Evolutionary conservation across 2,888 invertebrate genomes (phyloP).

Genomic region (Xylota sylvarum): DNA sequence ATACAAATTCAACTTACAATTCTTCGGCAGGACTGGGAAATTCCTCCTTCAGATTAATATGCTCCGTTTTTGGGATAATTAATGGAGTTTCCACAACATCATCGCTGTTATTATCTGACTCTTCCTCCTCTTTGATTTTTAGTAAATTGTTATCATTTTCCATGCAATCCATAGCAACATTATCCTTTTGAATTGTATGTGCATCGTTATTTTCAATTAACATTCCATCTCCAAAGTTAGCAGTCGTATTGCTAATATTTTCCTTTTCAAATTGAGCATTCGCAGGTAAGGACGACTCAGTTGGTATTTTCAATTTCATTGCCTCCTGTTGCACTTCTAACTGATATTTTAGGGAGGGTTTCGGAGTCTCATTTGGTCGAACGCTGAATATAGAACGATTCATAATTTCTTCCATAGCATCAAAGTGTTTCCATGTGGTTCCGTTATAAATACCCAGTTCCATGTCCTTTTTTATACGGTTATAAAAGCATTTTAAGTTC

Average conservation of each 20-base stretch:
- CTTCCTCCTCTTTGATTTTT: constrained; percentile 37
- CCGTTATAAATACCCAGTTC: constrained; percentile 85
- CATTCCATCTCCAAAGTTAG: neutral
- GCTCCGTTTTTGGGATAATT: constrained; percentile 83
- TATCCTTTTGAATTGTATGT: constrained; percentile 50
- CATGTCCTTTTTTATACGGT: constrained; percentile 87
- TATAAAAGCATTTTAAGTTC: constrained; percentile 87
- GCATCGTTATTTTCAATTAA: constrained; percentile 28
- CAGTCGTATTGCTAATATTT: no score
- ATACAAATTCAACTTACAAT: constrained; percentile 19
- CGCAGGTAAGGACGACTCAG: neutral
- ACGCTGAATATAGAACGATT: constrained; percentile 84
- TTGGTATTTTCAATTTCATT: neutral
- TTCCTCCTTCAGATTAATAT: constrained; percentile 83
- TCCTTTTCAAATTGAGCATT: neutral
- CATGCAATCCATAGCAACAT: constrained; percentile 1
- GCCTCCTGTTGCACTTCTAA: constrained; percentile 80
- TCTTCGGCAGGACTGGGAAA: constrained; percentile 34
- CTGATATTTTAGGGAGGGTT: constrained; percentile 83
- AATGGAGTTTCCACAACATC: constrained; percentile 77
- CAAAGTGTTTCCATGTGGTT: constrained; percentile 86
- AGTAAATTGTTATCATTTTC: constrained; percentile 20
- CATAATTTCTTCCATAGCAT: constrained; percentile 87
- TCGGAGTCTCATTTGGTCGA: constrained; percentile 84
- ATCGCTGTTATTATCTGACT: constrained; percentile 56